Base-by-base conservation (phyloP, 2,888 invertebrate genomes). In the Pherbina coryleti region DNA sequence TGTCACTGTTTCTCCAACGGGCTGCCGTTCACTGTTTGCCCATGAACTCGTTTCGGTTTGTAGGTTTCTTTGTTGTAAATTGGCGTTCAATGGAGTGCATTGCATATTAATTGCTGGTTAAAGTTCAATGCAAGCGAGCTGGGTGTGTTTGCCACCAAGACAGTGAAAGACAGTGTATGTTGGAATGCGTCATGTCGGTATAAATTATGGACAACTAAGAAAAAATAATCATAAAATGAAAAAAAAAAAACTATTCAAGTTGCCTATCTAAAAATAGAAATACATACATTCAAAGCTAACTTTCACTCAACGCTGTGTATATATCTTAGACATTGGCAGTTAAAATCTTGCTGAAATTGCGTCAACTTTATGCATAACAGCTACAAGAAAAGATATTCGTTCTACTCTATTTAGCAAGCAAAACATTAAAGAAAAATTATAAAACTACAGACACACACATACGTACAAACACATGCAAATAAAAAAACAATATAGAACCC, bases 41-140 rank as follows among this genome's bases (percentile, higher is more conserved):
- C 78, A 78, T 78, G 78, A 78, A 78, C 74, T 78, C 78, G 70
- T 69, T 78, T 75, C 51, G 37, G 73, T 31, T 57, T 62, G 5
- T 60, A 70, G 34, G 31, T 51, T 53, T 31, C 70, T 70, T 28
- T 53, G 44, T 44, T 44, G 64, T 64, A 31, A 64, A 64, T 64
- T 64, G 64, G 28, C 28, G 28, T 62, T 62, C 62, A 17, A 3
- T 28, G 62, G 28, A 28, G 62, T 62, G 62, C 64, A 64, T 31
- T 31, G 64, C 28, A 64, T 64, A 64, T 28, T 31, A 64, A 64
- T 64, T 64, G 31, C 64, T 31, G 28, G 11, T 17, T 22, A 55
- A 19, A 55, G 55, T 55, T 44, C 3, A 19, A 55, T 55, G 64
- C 25, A 28, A n/a, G 28, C 64, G 5, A 31, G 64, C 31, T 64